Base-by-base conservation (phyloP, 2,888 invertebrate species). In the Metopia argyrocephala region DNA sequence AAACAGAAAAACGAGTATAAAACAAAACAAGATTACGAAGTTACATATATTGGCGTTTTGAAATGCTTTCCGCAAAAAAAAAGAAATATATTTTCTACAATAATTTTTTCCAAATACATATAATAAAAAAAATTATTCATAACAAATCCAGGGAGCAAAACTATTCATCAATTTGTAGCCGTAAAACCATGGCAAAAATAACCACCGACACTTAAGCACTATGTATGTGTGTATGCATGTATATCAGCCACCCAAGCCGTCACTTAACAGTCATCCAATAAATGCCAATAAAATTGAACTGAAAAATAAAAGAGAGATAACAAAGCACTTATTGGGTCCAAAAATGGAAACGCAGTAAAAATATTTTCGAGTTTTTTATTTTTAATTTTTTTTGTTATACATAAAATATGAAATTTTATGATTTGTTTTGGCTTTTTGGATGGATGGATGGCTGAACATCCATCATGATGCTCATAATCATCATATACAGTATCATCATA, bases 301-400 rank as follows among this genome's bases (percentile, higher is more conserved):
- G 46, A 57, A 73, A n/a, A n/a, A n/a, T n/a, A n/a, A n/a, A n/a
- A n/a, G n/a, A n/a, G n/a, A n/a, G n/a, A n/a, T n/a, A n/a, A n/a
- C n/a, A n/a, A n/a, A n/a, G n/a, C n/a, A n/a, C n/a, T n/a, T n/a
- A n/a, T n/a, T n/a, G n/a, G n/a, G n/a, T n/a, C n/a, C n/a, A n/a
- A n/a, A n/a, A 74, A 54, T 66, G 50, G 12, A 50, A 27, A 74
- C 74, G 74, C 74, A 66, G 57, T 65, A 65, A 76, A 76, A 76
- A 52, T 61, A 15, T 38, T 38, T 12, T 15, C 1, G 9, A 3
- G 1, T 38, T 38, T 38, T 12, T 31, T 31, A n/a, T 38, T 38
- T 12, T 15, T 2, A 12, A 3, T 3, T 38, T 38, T 38, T 12
- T 31, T 31, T 31, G 0, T 52, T 66, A 54, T 69, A 18, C 56